phyloP scores from a whole-genome alignment of 2,888 invertebrate genomes.

The Scrobipalpa costella region DNA sequence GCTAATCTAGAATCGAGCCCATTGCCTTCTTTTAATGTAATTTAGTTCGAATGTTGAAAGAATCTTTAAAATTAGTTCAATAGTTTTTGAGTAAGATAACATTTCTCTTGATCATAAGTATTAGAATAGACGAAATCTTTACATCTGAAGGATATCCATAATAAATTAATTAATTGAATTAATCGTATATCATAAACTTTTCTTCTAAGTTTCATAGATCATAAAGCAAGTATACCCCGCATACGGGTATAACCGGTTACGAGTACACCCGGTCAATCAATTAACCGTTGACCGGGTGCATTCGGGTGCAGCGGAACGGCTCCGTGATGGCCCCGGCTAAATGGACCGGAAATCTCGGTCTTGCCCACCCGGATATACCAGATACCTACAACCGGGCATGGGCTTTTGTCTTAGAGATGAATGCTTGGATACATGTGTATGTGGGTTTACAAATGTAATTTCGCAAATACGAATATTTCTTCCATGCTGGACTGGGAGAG shows the following conservation, averaged over 20 bases:
- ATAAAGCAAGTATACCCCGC: conserved; percentile 11
- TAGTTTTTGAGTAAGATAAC: no score
- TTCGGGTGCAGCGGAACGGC: conserved; percentile 67
- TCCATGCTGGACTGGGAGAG: no score
- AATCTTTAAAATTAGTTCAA: no score
- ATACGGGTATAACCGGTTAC: neutral
- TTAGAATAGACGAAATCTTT: no score
- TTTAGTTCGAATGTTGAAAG: no score
- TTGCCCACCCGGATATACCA: conserved; percentile 31
- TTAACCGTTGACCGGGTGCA: conserved; percentile 74
- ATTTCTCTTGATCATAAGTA: no score
- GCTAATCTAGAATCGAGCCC: no score
- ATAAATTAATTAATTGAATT: no score
- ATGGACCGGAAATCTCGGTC: conserved; percentile 63
- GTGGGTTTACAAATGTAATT: neutral
- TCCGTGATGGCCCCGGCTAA: conserved; percentile 68
- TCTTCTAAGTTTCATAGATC: neutral
- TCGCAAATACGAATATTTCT: neutral
- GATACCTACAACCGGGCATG: conserved; percentile 4
- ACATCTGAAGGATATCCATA: no score
- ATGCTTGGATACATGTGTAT: neutral
- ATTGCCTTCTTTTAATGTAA: no score
- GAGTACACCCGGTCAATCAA: conserved; percentile 65
- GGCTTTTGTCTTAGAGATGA: conserved; percentile 3
- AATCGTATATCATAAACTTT: no score